A percentile compares a stretch with the other conserved stretches of the same genome.
phyloP scores from a whole-genome alignment of 2,888 invertebrate genomes.

The Nineta flava region DNA sequence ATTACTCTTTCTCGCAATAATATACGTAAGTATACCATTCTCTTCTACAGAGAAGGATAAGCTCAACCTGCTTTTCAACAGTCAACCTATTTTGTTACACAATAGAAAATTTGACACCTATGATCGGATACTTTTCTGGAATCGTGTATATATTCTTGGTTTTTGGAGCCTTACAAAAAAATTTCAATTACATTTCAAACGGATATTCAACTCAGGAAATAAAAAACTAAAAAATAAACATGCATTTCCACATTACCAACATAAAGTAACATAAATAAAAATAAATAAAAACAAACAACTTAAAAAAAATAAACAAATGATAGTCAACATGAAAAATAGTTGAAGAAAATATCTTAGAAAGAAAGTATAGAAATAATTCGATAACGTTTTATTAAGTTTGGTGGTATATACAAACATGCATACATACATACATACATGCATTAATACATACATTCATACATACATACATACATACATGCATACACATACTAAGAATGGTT shows the following conservation, averaged over 20 bases:
- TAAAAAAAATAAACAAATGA: neutral
- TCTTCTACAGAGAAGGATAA: too few species aligned
- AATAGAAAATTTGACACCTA: too few species aligned
- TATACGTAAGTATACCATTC: too few species aligned
- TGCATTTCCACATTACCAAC: neutral
- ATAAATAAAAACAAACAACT: neutral
- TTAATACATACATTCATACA: constrained; percentile 5
- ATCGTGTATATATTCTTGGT: too few species aligned
- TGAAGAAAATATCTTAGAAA: neutral
- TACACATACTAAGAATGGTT: constrained; percentile 9
- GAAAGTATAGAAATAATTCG: neutral
- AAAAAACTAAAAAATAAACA: too few species aligned
- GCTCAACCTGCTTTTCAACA: too few species aligned
- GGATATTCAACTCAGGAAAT: too few species aligned
- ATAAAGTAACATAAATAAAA: neutral
- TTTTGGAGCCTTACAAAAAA: too few species aligned
- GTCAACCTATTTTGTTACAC: too few species aligned
- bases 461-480: constrained; percentile 2
- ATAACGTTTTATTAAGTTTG: neutral
- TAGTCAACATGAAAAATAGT: constrained; percentile 1
- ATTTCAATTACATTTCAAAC: too few species aligned
- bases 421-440: constrained; percentile 2
- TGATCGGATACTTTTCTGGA: too few species aligned
- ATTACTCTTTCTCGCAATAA: too few species aligned
- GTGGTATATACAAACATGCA: neutral